Evolutionary conservation across 2,113 vertebrate genomes (phyloP), one percentile per base, ranked within the genome.

Genomic region (Coturnix japonica): DNA sequence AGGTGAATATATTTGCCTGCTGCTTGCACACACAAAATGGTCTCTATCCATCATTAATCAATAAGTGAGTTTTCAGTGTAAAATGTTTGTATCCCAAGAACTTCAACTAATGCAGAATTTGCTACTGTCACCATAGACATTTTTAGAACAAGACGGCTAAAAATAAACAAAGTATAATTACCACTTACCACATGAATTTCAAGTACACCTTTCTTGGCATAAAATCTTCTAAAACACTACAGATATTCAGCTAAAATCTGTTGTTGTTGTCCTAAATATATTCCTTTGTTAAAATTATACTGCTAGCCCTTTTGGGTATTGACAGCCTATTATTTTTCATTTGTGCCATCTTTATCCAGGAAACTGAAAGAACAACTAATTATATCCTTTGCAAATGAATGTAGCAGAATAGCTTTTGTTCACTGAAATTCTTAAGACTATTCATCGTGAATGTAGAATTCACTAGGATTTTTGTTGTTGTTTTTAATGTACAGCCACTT

Each of bases 341-440:
- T 96, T 89, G 92, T 96, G 67, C 81, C 94, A 97, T 97, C 95
- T 96, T 96, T 96, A 96, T 76, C 74, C 94, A 95, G 94, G 95
- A 97, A 96, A 96, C 61, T 72, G 93, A 95, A 97, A 93, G 97
- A 97, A 97, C 94, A 97, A 95, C 96, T 98, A 98, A 98, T 99
- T 98, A 98, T 93, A 98, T 97, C 95, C 86, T 96, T 97, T 97
- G 91, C 89, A 97, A 97, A 97, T 96, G 95, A 96, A 67, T 93
- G 69, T 82, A 96, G 93, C 90, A 91, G 90, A 96, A 94, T 85
- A 85, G 96, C 96, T 97, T 97, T 98, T 97, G 96, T 97, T 97
- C 91, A 95, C 80, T 31, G 77, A 90, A 92, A 74, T 79, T 95
- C 90, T 95, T 87, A 91, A 94, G 82, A 95, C 91, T 97, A 78